These are phyloP conservation scores for Drosophila micromelanica DNA, from an alignment of 1,140 invertebrate species.

Conservation along the genomic window DNA sequence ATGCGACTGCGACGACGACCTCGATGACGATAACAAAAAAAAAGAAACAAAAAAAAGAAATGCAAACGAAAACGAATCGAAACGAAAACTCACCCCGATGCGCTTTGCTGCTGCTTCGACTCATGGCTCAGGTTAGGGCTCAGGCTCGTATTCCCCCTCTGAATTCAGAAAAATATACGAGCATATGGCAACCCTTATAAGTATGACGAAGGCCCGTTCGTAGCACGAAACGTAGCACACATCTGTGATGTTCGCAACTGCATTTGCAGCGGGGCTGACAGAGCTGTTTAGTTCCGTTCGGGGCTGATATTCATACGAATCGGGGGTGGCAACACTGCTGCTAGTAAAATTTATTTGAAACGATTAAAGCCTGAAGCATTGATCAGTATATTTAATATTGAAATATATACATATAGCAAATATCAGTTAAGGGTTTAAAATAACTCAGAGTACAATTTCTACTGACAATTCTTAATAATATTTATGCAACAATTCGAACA, in stretches of 20 bases:
- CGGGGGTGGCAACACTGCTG: slow-evolving; percentile 66
- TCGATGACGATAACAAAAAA: slow-evolving; percentile 70
- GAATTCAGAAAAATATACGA: slow-evolving; percentile 68
- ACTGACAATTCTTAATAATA: too few species aligned
- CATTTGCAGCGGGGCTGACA: slow-evolving; percentile 16
- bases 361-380: not conserved
- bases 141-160: slow-evolving; percentile 55
- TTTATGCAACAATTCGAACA: too few species aligned
- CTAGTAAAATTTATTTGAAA: not conserved
- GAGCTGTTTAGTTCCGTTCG: slow-evolving; percentile 3
- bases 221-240: slow-evolving; percentile 26
- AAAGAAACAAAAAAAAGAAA: slow-evolving; percentile 25
- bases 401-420: not conserved
- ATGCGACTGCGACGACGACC: slow-evolving; percentile 67
- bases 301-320: not conserved
- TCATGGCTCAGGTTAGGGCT: slow-evolving; percentile 13
- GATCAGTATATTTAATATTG: not conserved
- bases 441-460: too few species aligned
- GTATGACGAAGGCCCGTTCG: slow-evolving; percentile 52
- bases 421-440: too few species aligned
- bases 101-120: slow-evolving; percentile 1
- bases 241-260: slow-evolving; percentile 54
- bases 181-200: slow-evolving; percentile 80
- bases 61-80: slow-evolving; percentile 51
- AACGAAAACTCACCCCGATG: slow-evolving; percentile 72